Evolutionary conservation across 1,140 invertebrate species (phyloP).

Genomic region (Ips nitidus): DNA sequence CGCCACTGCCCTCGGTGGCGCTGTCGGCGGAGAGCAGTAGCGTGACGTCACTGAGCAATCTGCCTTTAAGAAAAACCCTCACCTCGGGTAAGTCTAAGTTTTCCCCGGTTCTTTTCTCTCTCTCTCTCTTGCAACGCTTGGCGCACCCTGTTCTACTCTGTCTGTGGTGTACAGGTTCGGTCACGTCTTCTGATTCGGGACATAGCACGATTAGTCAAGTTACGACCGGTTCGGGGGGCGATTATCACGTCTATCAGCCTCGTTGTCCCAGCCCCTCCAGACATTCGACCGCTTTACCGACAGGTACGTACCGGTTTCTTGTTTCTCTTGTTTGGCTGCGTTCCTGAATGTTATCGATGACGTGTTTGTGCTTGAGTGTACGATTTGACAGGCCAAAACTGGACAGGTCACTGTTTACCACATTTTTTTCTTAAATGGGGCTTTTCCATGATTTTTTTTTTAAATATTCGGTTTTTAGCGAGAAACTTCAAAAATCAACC

Average conservation of each 20-base stretch:
- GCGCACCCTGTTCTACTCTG: too few relatives aligned
- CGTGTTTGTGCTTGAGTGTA: background rate
- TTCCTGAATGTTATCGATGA: background rate
- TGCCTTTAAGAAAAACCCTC: conserved; percentile 83
- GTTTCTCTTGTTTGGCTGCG: conserved; percentile 19
- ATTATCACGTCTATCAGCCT: conserved; percentile 45
- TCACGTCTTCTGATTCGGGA: conserved; percentile 51
- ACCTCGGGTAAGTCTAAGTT: conserved; percentile 68
- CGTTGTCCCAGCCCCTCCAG: conserved; percentile 50
- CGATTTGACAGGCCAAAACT: too few relatives aligned
- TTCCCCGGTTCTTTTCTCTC: background rate
- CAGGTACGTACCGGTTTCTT: conserved; percentile 43
- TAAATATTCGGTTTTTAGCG: background rate
- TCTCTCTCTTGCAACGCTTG: background rate
- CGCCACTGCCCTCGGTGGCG: conserved; percentile 82
- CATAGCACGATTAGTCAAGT: conserved; percentile 51
- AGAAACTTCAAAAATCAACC: too few relatives aligned
- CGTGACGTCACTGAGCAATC: conserved; percentile 88
- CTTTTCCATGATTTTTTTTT: too few relatives aligned
- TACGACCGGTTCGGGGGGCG: conserved; percentile 43
- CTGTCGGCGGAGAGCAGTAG: conserved; percentile 93
- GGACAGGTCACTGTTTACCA: too few relatives aligned
- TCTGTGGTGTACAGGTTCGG: conserved; percentile 43
- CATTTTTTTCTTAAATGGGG: background rate
- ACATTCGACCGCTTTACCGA: conserved; percentile 47